These are phyloP conservation scores for Magallana angulata DNA, from an alignment of 1,140 invertebrate genomes.

Conservation along the genomic window DNA sequence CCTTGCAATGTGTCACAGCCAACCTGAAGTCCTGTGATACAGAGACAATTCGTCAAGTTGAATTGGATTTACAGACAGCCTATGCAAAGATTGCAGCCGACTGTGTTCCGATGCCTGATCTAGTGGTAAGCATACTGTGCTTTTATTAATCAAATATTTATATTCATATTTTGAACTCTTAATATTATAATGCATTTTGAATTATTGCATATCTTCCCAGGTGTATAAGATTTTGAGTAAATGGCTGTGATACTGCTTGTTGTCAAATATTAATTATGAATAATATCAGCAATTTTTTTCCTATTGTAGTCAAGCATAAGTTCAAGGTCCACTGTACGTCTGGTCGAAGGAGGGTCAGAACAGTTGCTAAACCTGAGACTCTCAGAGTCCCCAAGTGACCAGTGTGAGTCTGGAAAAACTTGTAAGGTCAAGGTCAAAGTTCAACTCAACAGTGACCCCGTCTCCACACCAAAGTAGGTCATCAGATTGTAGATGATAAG, in stretches of 20 bases:
- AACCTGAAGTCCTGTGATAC: background rate
- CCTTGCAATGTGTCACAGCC: constrained; percentile 1
- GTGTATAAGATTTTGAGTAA: too few relatives aligned
- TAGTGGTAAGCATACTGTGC: background rate
- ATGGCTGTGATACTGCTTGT: too few relatives aligned
- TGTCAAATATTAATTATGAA: too few relatives aligned
- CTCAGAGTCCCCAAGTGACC: background rate
- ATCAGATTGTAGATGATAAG: background rate
- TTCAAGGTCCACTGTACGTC: background rate
- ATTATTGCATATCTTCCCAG: too few relatives aligned
- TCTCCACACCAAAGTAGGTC: background rate
- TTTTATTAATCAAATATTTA: too few relatives aligned
- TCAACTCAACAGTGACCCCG: background rate
- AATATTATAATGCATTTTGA: too few relatives aligned
- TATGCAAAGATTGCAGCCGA: background rate
- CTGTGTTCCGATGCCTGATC: constrained; percentile 3
- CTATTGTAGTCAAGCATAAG: background rate
- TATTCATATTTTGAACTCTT: too few relatives aligned
- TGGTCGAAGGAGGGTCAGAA: constrained; percentile 10
- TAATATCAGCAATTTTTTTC: too few relatives aligned
- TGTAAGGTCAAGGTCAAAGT: constrained; percentile 37
- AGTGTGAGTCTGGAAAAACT: constrained; percentile 8
- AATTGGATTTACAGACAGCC: background rate
- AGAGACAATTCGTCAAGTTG: background rate
- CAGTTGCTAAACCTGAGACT: background rate